phyloP scores from a whole-genome alignment of 2,888 invertebrate genomes.

The Autographa gamma region DNA sequence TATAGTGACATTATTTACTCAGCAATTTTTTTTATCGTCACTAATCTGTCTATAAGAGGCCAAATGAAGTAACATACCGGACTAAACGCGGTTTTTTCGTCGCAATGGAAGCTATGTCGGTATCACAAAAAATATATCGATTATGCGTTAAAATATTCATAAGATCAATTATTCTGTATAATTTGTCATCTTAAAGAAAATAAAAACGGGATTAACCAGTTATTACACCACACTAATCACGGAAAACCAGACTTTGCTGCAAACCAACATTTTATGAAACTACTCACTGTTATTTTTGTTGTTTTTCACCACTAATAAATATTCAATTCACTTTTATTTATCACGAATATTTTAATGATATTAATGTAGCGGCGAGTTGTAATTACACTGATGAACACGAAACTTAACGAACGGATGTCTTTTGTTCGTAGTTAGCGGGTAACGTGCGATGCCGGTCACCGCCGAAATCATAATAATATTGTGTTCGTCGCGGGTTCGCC shows the following conservation, averaged over 20 bases:
- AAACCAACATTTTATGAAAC: neutral
- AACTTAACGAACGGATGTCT: constrained; percentile 30
- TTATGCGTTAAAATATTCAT: neutral
- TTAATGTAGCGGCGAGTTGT: neutral
- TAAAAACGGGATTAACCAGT: neutral
- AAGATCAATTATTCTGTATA: neutral
- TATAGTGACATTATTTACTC: neutral
- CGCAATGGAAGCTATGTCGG: neutral
- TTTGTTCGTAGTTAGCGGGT: constrained; percentile 23
- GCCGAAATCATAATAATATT: constrained; percentile 61
- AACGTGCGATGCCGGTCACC: constrained; percentile 61
- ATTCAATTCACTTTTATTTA: constrained; percentile 6
- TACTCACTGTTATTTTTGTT: constrained; percentile 33
- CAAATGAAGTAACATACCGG: neutral
- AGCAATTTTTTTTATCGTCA: neutral
- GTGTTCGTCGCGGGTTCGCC: constrained; percentile 25
- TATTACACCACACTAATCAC: neutral
- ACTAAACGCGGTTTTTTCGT: neutral
- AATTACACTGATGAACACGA: constrained; percentile 11
- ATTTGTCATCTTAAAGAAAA: neutral
- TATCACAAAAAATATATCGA: neutral
- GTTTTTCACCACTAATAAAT: constrained; percentile 5
- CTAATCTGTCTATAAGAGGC: neutral
- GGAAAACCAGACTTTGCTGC: neutral
- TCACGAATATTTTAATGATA: neutral